Percentiles rank a stretch among this genome's conserved stretches.
These are phyloP conservation scores for Babylonia areolata DNA, from an alignment of 1,140 invertebrate species.

Conservation along the genomic window DNA sequence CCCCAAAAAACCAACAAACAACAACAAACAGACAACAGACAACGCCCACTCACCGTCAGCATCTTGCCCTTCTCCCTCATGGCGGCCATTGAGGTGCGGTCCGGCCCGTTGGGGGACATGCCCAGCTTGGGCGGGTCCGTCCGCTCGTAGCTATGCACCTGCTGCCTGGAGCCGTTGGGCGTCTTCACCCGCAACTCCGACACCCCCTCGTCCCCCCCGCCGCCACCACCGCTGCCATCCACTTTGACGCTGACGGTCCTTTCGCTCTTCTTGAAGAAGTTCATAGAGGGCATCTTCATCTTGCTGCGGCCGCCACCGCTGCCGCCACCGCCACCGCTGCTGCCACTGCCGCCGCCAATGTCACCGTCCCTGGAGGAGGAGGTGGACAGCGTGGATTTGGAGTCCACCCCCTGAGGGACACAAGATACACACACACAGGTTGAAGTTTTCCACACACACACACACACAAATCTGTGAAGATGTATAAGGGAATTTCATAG, in stretches of 20 bases:
- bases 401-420: constrained; percentile 29
- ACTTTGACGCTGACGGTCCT: constrained; percentile 31
- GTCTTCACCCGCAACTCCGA: neutral
- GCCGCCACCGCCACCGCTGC: too few relatives aligned
- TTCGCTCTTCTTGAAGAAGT: constrained; percentile 5
- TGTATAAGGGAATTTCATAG: too few relatives aligned
- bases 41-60: constrained; percentile 13
- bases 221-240: neutral
- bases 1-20: too few relatives aligned
- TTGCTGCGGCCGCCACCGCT: neutral
- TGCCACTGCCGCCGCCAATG: too few relatives aligned
- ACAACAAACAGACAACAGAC: neutral
- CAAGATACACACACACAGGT: too few relatives aligned
- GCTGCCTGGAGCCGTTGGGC: constrained; percentile 3
- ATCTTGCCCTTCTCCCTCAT: constrained; percentile 39
- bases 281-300: constrained; percentile 10
- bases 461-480: too few relatives aligned
- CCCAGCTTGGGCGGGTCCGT: constrained; percentile 9
- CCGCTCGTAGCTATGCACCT: constrained; percentile 30
- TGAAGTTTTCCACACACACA: too few relatives aligned
- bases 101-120: constrained; percentile 24
- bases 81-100: constrained; percentile 28
- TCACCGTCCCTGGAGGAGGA: constrained; percentile 39
- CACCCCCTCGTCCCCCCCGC: neutral
- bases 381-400: constrained; percentile 30